phyloP scores from a whole-genome alignment of 2,113 vertebrate species.

The Hypocryptadius cinnamomeus region DNA sequence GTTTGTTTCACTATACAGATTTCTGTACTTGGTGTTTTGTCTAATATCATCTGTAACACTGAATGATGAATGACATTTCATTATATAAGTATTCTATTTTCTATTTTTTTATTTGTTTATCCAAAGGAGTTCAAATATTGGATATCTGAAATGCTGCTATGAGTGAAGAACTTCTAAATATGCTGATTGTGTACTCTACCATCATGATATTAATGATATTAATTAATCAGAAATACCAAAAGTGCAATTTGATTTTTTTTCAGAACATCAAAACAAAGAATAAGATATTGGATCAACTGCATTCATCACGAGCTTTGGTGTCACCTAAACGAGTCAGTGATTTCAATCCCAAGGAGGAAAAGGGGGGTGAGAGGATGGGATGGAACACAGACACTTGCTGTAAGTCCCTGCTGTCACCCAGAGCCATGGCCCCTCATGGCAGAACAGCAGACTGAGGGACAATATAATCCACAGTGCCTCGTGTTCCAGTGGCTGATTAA shows the following conservation, averaged over 20 bases:
- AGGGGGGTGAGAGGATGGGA: background rate
- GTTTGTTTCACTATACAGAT: background rate
- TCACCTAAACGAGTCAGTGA: background rate
- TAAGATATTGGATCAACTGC: background rate
- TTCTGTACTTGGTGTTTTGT: background rate
- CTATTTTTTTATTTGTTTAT: background rate
- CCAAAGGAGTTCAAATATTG: conserved; percentile 20
- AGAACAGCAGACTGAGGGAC: background rate
- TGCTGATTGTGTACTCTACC: background rate
- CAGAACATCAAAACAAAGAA: background rate
- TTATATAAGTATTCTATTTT: background rate
- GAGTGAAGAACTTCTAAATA: conserved; percentile 16
- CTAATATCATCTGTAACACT: background rate
- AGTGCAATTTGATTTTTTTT: background rate
- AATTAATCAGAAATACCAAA: conserved; percentile 9
- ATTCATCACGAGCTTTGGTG: background rate
- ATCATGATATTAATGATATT: background rate
- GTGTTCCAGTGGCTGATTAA: background rate
- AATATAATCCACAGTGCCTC: background rate
- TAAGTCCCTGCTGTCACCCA: background rate
- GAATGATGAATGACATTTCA: background rate
- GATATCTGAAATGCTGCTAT: background rate
- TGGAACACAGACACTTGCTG: background rate
- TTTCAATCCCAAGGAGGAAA: background rate
- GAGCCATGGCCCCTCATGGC: background rate